Base-by-base conservation (phyloP, 2,797 vertebrate species). In the Ctenochaetus hawaiiensis region DNA sequence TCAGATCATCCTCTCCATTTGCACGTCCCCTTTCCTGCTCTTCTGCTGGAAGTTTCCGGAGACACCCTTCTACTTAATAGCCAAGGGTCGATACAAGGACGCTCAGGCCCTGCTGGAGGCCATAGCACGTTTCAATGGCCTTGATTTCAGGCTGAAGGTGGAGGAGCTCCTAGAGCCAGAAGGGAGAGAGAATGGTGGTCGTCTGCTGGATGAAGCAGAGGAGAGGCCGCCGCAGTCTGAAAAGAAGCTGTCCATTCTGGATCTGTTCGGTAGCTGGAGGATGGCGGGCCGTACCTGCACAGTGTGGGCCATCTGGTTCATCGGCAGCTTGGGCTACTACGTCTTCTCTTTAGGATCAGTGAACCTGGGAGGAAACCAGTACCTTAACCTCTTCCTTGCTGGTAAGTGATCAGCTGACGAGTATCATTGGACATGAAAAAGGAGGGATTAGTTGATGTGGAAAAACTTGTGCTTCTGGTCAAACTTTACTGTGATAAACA, bases 1-100 rank as follows among this genome's bases (percentile, higher is more conserved):
- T 92, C 98, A 98, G 93, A 93, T 98, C 73, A 90, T 96, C 87
- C 96, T 99, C 72, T 97, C 96, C 62, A 59, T 91, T 6, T 94
- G 93, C 83, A 98, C 97, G 3, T 81, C 94, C 11, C 98, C 97
- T 8, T 98, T 98, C 91, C 78, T 98, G 72, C 84, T 98, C 45
- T 96, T 97, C 92, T 98, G 96, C 90, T 99, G 97, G 97, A 96
- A 94, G 92, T 95, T 99, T 74, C 97, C 97, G 0, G 97, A 99
- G 92, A 98, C 97, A 0, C 97, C 97, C 3, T 97, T 98, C 86
- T 99, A 97, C 94, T 94, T 99, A 66, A 92, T 99, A 62, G 96
- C 97, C 56, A 96, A 96, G 84, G 95, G 95, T 62, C 95, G 80
- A 48, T 91, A 95, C 0, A 84, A 93, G 87, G 97, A 98, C 12